Evolutionary conservation across 92 coral and sea anemone species (phyloP), one percentile per base, ranked within the genome.

Genomic region (Zoanthus sansibaricus): DNA sequence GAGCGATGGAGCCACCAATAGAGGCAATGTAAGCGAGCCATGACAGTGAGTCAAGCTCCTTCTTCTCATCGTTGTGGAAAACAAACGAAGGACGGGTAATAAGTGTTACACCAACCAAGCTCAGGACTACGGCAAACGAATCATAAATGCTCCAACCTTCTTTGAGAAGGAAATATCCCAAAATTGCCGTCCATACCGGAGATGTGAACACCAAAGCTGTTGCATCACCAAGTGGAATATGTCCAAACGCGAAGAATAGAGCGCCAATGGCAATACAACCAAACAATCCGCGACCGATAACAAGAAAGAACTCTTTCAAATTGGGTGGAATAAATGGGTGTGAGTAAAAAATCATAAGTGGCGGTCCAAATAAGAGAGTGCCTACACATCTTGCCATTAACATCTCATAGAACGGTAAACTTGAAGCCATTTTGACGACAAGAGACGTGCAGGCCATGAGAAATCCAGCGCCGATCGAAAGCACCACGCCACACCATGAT

Each of bases 91-190:
- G 91, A 10, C 86, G 91, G 7, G 88, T 86, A 11, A 88, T 76
- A 21, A 88, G 64, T 11, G 80, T 73, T 8, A 88, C 84, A 2
- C 91, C 91, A 14, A 83, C 68, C 31, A 83, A 66, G 80, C 91
- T 82, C 9, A 88, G 51, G 62, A 83, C 45, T 31, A 75, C 75
- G 18, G 91, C 78, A 15, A 88, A 21, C 11, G 88, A 86, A 55
- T 88, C 91, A 8, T 64, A 32, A 76, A 82, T 83, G 21, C 84
- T 88, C 91, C 91, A 88, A 8, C 67, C 86, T 62, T 88, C 91
- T 48, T 47, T 68, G 33, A 88, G 83, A 10, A 88, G 12, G 58
- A 78, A 75, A 47, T 82, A 83, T 15, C 87, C 91, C 20, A 88
- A 62, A 45, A 88, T 83, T 5, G 87, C 91, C 0, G 91, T 88